Base-by-base conservation (phyloP, 2,797 vertebrate species). In the Varecia variegata region DNA sequence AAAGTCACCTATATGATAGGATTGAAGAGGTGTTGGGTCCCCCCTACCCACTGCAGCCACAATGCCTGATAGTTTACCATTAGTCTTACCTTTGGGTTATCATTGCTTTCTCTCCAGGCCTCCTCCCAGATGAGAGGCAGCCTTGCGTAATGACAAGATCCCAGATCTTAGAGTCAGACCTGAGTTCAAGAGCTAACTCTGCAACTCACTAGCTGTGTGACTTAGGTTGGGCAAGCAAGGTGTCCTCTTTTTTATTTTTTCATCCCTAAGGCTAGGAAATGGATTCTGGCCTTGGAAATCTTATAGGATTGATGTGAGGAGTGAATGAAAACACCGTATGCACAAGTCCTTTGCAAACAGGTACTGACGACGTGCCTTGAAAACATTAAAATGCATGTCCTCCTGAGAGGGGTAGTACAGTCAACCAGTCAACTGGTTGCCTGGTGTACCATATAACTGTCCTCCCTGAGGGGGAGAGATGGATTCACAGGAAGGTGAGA, bases 321-420 rank as follows among this genome's bases (percentile, higher is more conserved):
- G 18, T 13, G 10, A 77, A 93, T 35, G 56, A 67, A 92, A 95
- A 15, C 43, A 70, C 1, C 38, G 3, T 91, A 54, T 87, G 38
- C 74, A 25, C 62, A 82, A 77, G 5, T 73, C 23, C 45, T 93
- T 97, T 90, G 90, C 47, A 92, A 93, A 88, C 6, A 50, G 87
- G 12, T 38, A 86, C 45, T 58, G 73, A 76, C 30, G 82, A 90
- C 79, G 45, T 38, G 25, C 52, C 85, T 85, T 52, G 50, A 54
- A 73, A 71, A 20, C 62, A 73, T 77, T 82, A 89, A 96, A 94
- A 91, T 94, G 30, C 23, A 65, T 76, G n/a, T 88, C 38, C 30
- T 90, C 23, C 23, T 65, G 30, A 73, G 56, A 76, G 3, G 25
- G 47, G 52, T 30, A 83, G 45, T 43, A 60, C 3, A 74, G 25